Conservation (phyloP, 2,797 vertebrate genomes). For the Alosa sapidissima region DNA sequence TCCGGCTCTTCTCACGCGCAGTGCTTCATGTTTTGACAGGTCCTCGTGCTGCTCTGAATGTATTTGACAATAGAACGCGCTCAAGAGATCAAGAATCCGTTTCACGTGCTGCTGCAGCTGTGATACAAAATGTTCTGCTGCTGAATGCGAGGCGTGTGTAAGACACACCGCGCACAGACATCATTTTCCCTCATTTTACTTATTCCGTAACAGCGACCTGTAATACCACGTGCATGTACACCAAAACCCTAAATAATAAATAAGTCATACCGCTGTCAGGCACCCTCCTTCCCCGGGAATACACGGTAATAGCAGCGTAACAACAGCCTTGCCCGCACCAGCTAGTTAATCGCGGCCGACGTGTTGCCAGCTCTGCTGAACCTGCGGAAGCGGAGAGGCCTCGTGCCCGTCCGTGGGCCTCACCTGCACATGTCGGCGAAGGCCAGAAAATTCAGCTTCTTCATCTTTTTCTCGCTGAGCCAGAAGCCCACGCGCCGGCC, state of each 20-base stretch:
- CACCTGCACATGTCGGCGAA: constrained; percentile 97
- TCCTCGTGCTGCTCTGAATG: background rate
- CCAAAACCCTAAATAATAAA: background rate
- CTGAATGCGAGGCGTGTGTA: background rate
- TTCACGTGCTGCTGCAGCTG: background rate
- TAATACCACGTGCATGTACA: background rate
- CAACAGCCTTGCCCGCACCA: background rate
- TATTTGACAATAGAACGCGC: background rate
- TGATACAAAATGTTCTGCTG: background rate
- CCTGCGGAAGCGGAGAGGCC: background rate
- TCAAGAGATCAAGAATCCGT: background rate
- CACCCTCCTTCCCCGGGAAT: background rate
- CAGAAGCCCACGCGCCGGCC: constrained; percentile 95
- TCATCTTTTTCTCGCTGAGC: constrained; percentile 99
- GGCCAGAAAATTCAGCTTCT: constrained; percentile 96
- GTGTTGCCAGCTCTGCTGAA: background rate
- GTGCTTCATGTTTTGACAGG: background rate
- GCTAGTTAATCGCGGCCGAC: background rate
- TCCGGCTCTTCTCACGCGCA: no score
- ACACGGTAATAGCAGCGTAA: background rate
- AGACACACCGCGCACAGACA: background rate
- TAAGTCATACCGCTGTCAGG: background rate
- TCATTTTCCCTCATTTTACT: background rate
- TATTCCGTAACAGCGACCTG: background rate
- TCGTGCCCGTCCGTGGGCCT: constrained; percentile 40